phyloP scores from a whole-genome alignment of 2,888 invertebrate genomes.

The Amphipoea oculea region DNA sequence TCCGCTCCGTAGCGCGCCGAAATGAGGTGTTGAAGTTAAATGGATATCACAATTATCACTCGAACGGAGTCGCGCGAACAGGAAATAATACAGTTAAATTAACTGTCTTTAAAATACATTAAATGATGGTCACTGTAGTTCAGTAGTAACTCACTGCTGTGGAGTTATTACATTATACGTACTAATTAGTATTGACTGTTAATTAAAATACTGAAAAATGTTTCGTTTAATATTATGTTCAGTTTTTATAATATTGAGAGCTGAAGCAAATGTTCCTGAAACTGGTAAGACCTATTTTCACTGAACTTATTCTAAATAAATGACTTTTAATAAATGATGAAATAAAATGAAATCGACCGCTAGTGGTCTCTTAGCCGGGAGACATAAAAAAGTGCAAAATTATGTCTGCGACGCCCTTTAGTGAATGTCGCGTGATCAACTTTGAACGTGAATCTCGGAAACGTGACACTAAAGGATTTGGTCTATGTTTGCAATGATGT shows the following conservation, averaged over 20 bases:
- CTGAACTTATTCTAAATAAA: background rate
- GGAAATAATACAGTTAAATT: background rate
- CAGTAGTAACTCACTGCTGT: background rate
- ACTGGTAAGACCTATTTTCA: background rate
- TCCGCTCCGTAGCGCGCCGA: background rate
- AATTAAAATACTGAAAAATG: background rate
- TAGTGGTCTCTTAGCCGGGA: no score
- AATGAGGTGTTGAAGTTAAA: background rate
- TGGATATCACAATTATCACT: background rate
- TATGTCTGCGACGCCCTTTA: no score
- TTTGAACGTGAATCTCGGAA: no score
- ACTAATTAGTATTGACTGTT: background rate
- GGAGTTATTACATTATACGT: background rate
- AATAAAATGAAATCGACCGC: no score
- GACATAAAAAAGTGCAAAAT: no score
- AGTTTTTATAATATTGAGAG: conserved; percentile 9
- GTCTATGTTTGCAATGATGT: no score
- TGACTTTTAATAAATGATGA: background rate
- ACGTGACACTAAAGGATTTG: no score
- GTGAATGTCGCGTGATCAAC: no score
- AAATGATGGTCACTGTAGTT: background rate
- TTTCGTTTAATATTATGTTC: background rate
- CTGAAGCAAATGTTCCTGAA: background rate
- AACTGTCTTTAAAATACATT: background rate
- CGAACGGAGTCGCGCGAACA: no score